phyloP scores from a whole-genome alignment of 2,797 vertebrate genomes.

The Crax fasciolata region DNA sequence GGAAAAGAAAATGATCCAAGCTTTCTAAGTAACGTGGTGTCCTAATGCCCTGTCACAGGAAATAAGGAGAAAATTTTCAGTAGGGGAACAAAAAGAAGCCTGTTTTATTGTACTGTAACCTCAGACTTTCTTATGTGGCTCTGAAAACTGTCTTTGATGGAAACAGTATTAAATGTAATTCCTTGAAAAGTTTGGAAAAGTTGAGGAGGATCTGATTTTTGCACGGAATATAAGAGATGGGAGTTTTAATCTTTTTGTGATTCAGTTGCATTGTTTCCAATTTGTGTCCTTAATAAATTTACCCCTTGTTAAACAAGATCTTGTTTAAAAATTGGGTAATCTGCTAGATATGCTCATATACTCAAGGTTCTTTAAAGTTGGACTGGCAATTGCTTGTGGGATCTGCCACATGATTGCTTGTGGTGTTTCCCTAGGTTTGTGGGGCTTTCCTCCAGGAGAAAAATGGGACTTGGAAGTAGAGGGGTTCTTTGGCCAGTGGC shows the following conservation, averaged over 20 bases:
- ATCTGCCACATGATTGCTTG: background rate
- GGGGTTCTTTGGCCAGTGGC: background rate
- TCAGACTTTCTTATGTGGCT: background rate
- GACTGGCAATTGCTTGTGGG: background rate
- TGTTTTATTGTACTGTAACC: background rate
- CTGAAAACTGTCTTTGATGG: background rate
- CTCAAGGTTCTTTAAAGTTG: background rate
- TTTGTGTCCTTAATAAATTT: background rate
- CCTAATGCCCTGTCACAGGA: background rate
- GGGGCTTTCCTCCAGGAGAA: background rate
- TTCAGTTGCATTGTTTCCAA: background rate
- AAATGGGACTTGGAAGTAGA: background rate
- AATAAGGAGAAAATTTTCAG: background rate
- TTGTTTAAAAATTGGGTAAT: background rate
- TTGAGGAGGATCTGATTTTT: background rate
- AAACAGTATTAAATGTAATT: background rate
- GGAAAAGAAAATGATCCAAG: background rate
- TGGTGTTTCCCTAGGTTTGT: background rate
- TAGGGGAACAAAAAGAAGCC: background rate
- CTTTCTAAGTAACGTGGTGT: background rate
- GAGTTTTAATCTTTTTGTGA: background rate
- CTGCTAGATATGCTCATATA: accelerated
- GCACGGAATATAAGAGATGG: background rate
- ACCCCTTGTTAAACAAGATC: background rate
- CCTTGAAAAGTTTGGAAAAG: background rate